These are phyloP conservation scores for Myotis daubentonii DNA, from an alignment of 2,797 vertebrate species.

Conservation along the genomic window DNA sequence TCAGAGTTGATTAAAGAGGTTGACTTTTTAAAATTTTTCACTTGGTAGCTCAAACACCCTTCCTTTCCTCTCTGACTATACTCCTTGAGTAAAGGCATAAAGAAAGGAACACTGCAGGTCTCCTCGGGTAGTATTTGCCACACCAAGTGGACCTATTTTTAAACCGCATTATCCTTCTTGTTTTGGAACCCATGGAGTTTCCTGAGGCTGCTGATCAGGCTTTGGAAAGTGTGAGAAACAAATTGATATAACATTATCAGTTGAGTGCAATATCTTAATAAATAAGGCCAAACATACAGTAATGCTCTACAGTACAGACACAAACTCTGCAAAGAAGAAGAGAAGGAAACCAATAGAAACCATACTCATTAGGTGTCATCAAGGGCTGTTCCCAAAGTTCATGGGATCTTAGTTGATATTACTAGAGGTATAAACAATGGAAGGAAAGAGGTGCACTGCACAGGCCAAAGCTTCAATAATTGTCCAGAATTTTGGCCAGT, in stretches of 20 bases:
- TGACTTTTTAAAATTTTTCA: neutral
- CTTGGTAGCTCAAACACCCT: neutral
- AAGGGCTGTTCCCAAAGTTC: neutral
- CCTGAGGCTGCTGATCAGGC: neutral
- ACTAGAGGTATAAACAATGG: neutral
- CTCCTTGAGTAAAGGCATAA: neutral
- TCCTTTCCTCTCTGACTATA: neutral
- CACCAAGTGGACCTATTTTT: neutral
- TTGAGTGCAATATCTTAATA: neutral
- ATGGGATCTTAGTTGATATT: neutral
- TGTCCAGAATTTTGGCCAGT: neutral
- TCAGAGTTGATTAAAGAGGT: neutral
- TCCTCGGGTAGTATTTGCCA: neutral
- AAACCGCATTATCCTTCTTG: neutral
- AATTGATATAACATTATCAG: neutral
- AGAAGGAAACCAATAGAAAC: neutral
- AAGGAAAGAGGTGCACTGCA: neutral
- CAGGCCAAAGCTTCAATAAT: neutral
- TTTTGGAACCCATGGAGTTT: neutral
- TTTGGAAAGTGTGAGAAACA: conserved; percentile 28
- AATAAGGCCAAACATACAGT: neutral
- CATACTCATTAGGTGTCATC: neutral
- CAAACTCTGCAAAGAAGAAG: neutral
- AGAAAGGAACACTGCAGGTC: neutral
- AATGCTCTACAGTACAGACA: neutral